These are phyloP conservation scores for Mystacides longicornis DNA, from an alignment of 2,888 invertebrate species.

Conservation along the genomic window DNA sequence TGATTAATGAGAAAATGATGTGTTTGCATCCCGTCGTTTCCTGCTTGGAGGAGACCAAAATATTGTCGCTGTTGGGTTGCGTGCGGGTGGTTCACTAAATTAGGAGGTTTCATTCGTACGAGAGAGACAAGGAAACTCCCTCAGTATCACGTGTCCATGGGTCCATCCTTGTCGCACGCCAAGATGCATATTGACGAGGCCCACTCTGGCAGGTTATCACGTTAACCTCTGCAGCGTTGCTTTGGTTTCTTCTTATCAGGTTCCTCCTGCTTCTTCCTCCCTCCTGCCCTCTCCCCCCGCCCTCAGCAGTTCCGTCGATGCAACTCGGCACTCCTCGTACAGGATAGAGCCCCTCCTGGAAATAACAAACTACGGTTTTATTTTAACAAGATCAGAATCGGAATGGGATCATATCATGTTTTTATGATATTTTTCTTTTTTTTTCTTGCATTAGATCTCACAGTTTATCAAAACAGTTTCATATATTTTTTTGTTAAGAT, in stretches of 20 bases:
- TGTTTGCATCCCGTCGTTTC: neutral
- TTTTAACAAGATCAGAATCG: too few species aligned
- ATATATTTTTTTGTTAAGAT: too few species aligned
- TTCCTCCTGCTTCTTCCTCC: too few species aligned
- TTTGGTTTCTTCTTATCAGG: constrained; percentile 34
- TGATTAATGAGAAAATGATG: too few species aligned
- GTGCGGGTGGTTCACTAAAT: constrained; percentile 19
- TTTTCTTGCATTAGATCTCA: too few species aligned
- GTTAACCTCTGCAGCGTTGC: constrained; percentile 39
- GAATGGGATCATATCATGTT: too few species aligned
- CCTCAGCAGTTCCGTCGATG: constrained; percentile 9
- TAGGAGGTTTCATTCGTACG: constrained; percentile 9
- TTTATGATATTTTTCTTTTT: too few species aligned
- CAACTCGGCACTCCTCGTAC: constrained; percentile 16
- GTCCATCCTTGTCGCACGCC: neutral
- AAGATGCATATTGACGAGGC: neutral
- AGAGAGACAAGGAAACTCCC: constrained; percentile 34
- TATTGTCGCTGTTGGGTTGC: constrained; percentile 19
- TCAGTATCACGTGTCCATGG: constrained; percentile 36
- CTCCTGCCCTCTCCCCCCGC: constrained; percentile 35
- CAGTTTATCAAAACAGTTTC: too few species aligned
- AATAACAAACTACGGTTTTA: too few species aligned
- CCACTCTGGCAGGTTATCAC: constrained; percentile 22
- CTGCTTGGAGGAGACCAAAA: neutral
- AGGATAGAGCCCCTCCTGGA: constrained; percentile 1